Evolutionary conservation across 2,888 invertebrate species (phyloP), one percentile per base, ranked within the genome.

Genomic region (Thalpophila matura): DNA sequence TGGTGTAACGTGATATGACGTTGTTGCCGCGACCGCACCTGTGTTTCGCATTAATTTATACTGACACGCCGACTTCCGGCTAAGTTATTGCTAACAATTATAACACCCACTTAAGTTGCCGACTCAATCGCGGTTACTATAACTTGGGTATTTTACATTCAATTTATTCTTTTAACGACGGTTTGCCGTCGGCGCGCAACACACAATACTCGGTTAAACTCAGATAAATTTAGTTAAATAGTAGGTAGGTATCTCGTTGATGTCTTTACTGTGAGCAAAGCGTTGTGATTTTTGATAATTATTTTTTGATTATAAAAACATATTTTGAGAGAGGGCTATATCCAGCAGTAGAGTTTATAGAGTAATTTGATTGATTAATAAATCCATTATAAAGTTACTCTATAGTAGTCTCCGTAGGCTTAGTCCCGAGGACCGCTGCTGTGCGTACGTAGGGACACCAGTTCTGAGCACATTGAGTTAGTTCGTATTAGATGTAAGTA

Each of bases 191-290:
- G 26, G 46, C 6, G 2, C 20, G n/a, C 14, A 6, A n/a, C 14
- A 2, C 5, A n/a, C 16, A 10, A 1, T n/a, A 2, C 20, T 2
- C 2, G 10, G 22, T 9, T n/a, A 6, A n/a, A n/a, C n/a, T n/a
- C n/a, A n/a, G n/a, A 51, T 33, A n/a, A 33, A 42, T 20, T 14
- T 14, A 26, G 14, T 29, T 3, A 3, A 9, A 1, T 0, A 1
- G 7, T n/a, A n/a, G n/a, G n/a, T n/a, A n/a, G n/a, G n/a, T 2
- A 56, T 29, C 24, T 62, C 62, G 68, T 62, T 68, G 62, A 68
- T 43, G 62, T 68, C 62, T 62, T 62, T 29, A 10, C 16, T 20
- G 16, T 12, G 5, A 42, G 5, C 5, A 6, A 31, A 31, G 5
- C 4, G n/a, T 12, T n/a, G 9, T 31, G n/a, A n/a, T 1, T n/a